A percentile compares a stretch with the other conserved stretches of the same genome.
Evolutionary conservation across 2,113 vertebrate species (phyloP).

Genomic region (Bubo scandiacus): DNA sequence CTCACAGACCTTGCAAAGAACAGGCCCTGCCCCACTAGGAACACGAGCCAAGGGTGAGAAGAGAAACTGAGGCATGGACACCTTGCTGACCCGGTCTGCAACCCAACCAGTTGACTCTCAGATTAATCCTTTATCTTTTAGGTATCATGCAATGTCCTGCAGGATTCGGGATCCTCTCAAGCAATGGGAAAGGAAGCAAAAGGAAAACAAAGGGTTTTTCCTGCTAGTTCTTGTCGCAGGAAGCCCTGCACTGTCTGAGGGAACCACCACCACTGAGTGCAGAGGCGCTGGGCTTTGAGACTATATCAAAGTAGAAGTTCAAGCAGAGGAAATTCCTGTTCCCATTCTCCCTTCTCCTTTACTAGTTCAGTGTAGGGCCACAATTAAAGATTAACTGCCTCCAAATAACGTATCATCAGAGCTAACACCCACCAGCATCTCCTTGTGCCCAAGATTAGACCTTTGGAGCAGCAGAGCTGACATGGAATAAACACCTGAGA

Average conservation of each 20-base stretch:
- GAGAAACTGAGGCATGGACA: neutral
- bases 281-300: neutral
- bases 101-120: neutral
- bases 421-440: neutral
- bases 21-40: neutral
- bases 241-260: neutral
- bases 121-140: neutral
- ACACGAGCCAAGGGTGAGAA: neutral
- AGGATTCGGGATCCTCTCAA: neutral
- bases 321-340: slow-evolving; percentile 18
- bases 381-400: neutral
- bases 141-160: neutral
- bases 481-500: neutral
- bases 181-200: neutral
- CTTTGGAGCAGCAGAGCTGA: neutral
- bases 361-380: neutral
- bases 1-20: neutral
- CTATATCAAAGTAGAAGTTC: neutral
- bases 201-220: slow-evolving; percentile 39
- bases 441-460: neutral
- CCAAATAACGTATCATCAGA: neutral
- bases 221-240: slow-evolving; percentile 16
- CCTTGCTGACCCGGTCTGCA: neutral
- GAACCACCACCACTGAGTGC: neutral
- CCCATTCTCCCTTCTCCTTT: neutral